phyloP scores from a whole-genome alignment of 2,888 invertebrate species.

The Pachymerium ferrugineum region DNA sequence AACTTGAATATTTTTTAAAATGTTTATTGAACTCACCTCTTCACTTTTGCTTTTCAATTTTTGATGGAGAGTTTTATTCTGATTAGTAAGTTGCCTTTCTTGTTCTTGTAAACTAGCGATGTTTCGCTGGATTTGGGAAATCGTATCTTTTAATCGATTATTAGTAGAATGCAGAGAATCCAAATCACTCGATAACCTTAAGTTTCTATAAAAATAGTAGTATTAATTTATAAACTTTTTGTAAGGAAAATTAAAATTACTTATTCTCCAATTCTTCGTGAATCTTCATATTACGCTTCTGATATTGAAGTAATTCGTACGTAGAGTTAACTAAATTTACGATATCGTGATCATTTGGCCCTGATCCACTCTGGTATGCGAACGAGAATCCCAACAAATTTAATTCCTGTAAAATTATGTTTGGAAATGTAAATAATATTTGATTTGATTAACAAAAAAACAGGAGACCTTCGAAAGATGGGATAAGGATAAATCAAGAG shows the following conservation, averaged over 20 bases:
- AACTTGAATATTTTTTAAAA: neutral
- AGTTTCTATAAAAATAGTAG: neutral
- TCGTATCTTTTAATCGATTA: neutral
- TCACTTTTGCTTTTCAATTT: constrained; percentile 22
- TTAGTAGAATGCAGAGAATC: constrained; percentile 11
- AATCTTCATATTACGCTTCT: constrained; percentile 13
- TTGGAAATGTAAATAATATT: neutral
- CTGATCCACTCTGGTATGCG: neutral
- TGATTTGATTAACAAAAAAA: neutral
- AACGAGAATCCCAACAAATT: neutral
- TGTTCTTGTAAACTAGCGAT: neutral
- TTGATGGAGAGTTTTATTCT: constrained; percentile 19
- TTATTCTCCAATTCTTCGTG: constrained; percentile 20
- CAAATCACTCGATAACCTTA: neutral
- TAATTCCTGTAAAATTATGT: neutral
- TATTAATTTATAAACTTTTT: neutral
- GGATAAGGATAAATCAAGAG: neutral
- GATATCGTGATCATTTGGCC: neutral
- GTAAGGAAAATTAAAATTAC: neutral
- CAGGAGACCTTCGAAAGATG: neutral
- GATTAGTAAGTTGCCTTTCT: neutral
- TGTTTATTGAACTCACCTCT: neutral
- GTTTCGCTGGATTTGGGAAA: neutral
- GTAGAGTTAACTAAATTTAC: neutral
- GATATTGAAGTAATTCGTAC: constrained; percentile 16